Base-by-base conservation (phyloP, 2,797 vertebrate species). In the Hybognathus amarus region DNA sequence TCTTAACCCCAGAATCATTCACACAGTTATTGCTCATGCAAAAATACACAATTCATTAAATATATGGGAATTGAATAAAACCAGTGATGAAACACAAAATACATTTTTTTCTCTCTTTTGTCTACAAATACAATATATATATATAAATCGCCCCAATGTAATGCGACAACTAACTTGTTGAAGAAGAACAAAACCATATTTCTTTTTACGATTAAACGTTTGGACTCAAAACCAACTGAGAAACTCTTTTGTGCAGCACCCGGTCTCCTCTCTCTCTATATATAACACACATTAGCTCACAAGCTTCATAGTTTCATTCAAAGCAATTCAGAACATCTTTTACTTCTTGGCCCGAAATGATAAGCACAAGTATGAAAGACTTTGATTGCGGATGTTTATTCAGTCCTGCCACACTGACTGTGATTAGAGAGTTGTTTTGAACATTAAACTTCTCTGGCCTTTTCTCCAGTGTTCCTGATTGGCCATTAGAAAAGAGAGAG, bases 321-420 rank as follows among this genome's bases (percentile, higher is more conserved):
- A 92, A 92, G 85, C 89, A 86, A 76, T 90, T 30, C 83, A 83
- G 63, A 66, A 27, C 12, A 83, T 80, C 90, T 92, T 91, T 94
- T 89, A 90, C 92, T 91, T 91, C 89, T 93, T 75, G 61, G 63
- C 45, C 67, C n/a, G 10, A 76, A 79, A 33, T 63, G 63, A 83
- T 68, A 59, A 75, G 36, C 45, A 50, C 24, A 20, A 77, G 81
- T 20, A 69, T 83, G 64, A 83, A 77, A 83, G 81, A 42, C 73
- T 68, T 66, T 83, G 81, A 83, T 83, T 83, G 81, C 81, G 36
- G 81, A 82, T 83, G 63, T 83, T 77, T 83, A 83, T 83, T 83
- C 81, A 69, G 73, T 68, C 63, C 64, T 83, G 81, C 47, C 73
- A 68, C 63, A 59, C 73, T 77, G 73, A 59, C 81, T 83, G 50